Conservation (phyloP, 2,797 vertebrate species). For the Sebastes wilsoni region DNA sequence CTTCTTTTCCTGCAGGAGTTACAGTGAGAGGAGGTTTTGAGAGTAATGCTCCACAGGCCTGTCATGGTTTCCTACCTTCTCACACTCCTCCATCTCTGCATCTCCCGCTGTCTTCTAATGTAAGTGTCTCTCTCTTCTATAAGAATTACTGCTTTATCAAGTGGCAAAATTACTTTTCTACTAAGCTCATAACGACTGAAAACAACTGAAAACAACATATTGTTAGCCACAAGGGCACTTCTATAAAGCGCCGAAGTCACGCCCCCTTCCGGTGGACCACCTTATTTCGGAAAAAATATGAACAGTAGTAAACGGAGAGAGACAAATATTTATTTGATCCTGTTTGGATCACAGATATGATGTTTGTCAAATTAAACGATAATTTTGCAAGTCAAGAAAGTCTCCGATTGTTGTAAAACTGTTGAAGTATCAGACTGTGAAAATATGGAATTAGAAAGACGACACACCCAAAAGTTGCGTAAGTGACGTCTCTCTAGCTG, state of each 20-base stretch:
- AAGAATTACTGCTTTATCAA: neutral
- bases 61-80: conserved; percentile 57
- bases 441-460: no score
- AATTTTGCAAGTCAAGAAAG: no score
- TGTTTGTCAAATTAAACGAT: no score
- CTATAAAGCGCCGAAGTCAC: no score
- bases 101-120: conserved; percentile 74
- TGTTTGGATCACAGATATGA: no score
- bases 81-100: conserved; percentile 44
- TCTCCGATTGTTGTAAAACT: no score
- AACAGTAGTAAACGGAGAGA: no score
- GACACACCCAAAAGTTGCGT: no score
- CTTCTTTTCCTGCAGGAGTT: conserved; percentile 37
- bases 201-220: neutral
- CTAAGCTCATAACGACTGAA: neutral
- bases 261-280: rapidly evolving
- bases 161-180: neutral
- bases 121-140: conserved; percentile 38
- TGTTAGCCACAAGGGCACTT: neutral
- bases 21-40: conserved; percentile 46
- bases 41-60: conserved; percentile 47
- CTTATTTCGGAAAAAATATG: no score
- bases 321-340: no score
- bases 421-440: no score
- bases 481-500: no score